phyloP scores from a whole-genome alignment of 2,888 invertebrate species.

The Cataglyphis cursor region DNA sequence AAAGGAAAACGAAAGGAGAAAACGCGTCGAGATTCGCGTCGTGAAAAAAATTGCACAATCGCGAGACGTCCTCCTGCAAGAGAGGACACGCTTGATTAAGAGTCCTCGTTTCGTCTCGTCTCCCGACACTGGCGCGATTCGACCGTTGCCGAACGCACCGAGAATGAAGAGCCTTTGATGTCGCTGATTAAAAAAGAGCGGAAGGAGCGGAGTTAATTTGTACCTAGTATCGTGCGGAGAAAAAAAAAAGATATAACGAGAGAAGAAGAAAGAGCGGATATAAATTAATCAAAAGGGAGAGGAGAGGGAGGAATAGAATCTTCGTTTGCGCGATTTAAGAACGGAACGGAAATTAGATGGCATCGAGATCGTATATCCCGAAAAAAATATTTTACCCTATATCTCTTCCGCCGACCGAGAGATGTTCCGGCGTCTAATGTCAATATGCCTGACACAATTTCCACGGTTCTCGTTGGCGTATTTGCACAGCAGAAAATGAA shows the following conservation, averaged over 20 bases:
- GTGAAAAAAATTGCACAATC: constrained; percentile 69
- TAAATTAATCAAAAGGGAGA: constrained; percentile 22
- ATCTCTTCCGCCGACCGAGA: neutral
- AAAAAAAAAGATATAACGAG: neutral
- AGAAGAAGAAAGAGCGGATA: neutral
- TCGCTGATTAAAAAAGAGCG: constrained; percentile 85
- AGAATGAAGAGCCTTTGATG: constrained; percentile 82
- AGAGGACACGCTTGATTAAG: constrained; percentile 77
- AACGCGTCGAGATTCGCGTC: constrained; percentile 37
- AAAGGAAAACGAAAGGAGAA: constrained; percentile 35
- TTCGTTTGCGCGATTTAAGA: constrained; percentile 32
- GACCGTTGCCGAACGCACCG: constrained; percentile 73
- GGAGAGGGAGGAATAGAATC: neutral
- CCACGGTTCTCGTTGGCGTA: constrained; percentile 37
- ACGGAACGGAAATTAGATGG: constrained; percentile 36
- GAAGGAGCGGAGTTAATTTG: constrained; percentile 62
- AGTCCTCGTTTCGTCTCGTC: constrained; percentile 66
- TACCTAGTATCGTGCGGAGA: constrained; percentile 6
- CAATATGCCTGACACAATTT: constrained; percentile 57
- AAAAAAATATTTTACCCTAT: neutral
- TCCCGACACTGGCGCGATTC: constrained; percentile 77
- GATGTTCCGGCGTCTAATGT: constrained; percentile 31
- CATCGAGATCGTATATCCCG: neutral
- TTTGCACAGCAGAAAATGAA: constrained; percentile 49
- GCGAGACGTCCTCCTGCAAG: constrained; percentile 59